Base-by-base conservation (phyloP, 1,140 invertebrate species). In the Panagrolaimus sp. region DNA sequence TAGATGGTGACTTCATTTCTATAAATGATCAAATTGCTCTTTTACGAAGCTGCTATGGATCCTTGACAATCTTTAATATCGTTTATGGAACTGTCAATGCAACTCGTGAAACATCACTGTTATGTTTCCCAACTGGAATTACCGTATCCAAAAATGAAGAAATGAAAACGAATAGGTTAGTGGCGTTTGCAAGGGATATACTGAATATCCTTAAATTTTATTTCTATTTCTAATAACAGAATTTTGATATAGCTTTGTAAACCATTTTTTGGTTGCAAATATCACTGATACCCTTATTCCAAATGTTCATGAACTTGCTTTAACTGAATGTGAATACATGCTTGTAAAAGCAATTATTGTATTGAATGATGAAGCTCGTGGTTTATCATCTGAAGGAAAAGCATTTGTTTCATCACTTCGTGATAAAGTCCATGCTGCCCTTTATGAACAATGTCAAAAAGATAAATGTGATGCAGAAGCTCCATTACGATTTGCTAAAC, bases 1-100 rank as follows among this genome's bases (percentile, higher is more conserved):
- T 78, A 67, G 75, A 63, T 66, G 48, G 61, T 31, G 51, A 47
- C 20, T 53, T 63, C 23, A 72, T 64, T n/a, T 23, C 42, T 9
- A 62, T 68, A 14, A 43, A 74, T 51, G 74, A 75, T 46, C 42
- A 78, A 76, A 73, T 76, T 38, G 61, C 67, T 23, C 68, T 79
- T 14, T 68, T 81, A 25, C 66, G 72, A 23, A 69, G 73, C 44
- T 61, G 65, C 25, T 79, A 73, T 67, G 73, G 72, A 9, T 69
- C 78, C 23, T 42, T 79, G n/a, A 78, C 72, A 9, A 51, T 79
- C 38, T 73, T 81, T 64, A 78, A 79, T 69, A 79, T 70, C 47
- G 67, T 45, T 20, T 38, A 16, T 61, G 73, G 75, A 47, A 73
- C 72, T 16, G 23, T 51, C n/a, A 42, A 25, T 53, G 70, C 69